These are phyloP conservation scores for Anoplopoma fimbria DNA, from an alignment of 2,113 vertebrate genomes.

Conservation along the genomic window DNA sequence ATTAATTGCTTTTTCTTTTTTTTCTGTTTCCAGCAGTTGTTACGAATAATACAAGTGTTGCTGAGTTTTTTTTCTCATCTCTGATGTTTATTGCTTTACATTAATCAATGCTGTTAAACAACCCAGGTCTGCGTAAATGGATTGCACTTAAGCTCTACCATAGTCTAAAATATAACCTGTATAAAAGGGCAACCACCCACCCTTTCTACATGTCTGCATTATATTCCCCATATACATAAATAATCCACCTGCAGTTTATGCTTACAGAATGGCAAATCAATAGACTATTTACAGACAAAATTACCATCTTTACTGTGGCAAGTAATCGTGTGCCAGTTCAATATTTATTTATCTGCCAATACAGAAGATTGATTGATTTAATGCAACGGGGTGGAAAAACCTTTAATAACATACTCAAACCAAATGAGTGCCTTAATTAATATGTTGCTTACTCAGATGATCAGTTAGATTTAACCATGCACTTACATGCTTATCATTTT, in stretches of 20 bases:
- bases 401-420: constrained; percentile 44
- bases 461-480: constrained; percentile 25
- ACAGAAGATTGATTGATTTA: constrained; percentile 56
- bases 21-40: constrained; percentile 73
- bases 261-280: constrained; percentile 52
- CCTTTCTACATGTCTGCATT: constrained; percentile 26
- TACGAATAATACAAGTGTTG: constrained; percentile 59
- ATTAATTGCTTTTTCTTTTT: constrained; percentile 77
- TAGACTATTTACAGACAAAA: constrained; percentile 70
- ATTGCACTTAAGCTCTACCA: neutral
- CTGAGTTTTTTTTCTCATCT: constrained; percentile 46
- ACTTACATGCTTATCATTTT: constrained; percentile 36
- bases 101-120: constrained; percentile 32
- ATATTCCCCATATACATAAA: constrained; percentile 27
- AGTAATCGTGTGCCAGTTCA: constrained; percentile 62
- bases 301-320: constrained; percentile 60
- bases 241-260: constrained; percentile 42
- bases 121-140: constrained; percentile 7
- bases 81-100: constrained; percentile 39
- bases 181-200: constrained; percentile 29
- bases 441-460: constrained; percentile 40
- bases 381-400: constrained; percentile 20
- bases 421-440: constrained; percentile 32
- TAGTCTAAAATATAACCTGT: constrained; percentile 22
- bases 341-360: constrained; percentile 64